Base-by-base conservation (phyloP, 2,888 invertebrate genomes). In the Lacanobia oleracea region DNA sequence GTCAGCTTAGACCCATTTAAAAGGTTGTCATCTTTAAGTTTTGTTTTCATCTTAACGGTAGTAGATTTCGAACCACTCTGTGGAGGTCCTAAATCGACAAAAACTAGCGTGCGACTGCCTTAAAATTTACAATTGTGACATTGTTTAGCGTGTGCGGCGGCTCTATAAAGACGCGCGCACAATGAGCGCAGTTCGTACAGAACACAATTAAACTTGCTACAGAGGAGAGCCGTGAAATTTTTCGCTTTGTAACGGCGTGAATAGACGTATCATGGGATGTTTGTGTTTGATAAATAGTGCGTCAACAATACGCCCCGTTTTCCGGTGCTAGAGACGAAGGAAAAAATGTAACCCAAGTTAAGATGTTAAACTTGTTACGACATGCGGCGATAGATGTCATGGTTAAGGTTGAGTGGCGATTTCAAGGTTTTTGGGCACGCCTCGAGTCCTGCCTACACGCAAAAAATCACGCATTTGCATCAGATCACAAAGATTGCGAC, bases 31-130 rank as follows among this genome's bases (percentile, higher is more conserved):
- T 90, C 78, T 77, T 75, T 57, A 69, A 79, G 87, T 87, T 93
- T 94, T 94, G 94, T 95, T 94, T 93, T 90, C 90, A 88, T 86
- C 85, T 92, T 95, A 95, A 95, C 95, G 95, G 95, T 94, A 94
- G 94, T 93, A 87, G 89, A 84, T 83, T 86, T 84, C 75, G 82
- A 75, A 75, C 88, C 89, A 89, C 89, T 88, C 88, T 88, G 71
- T 72, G 93, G 93, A 93, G 93, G 93, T 92, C 92, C 87, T 82
- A 75, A 81, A 86, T 73, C 60, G 78, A 91, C 91, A 94, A 94
- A 94, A 94, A 94, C 87, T 82, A 89, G 88, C 92, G 90, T 91
- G 91, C 91, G 91, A 90, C 92, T 89, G 87, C 87, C 79, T 89
- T 88, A 85, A 90, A 89, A 91, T 81, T 92, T 88, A 89, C 91